Base-by-base conservation (phyloP, 2,797 vertebrate species). In the Cirrhinus molitorella region DNA sequence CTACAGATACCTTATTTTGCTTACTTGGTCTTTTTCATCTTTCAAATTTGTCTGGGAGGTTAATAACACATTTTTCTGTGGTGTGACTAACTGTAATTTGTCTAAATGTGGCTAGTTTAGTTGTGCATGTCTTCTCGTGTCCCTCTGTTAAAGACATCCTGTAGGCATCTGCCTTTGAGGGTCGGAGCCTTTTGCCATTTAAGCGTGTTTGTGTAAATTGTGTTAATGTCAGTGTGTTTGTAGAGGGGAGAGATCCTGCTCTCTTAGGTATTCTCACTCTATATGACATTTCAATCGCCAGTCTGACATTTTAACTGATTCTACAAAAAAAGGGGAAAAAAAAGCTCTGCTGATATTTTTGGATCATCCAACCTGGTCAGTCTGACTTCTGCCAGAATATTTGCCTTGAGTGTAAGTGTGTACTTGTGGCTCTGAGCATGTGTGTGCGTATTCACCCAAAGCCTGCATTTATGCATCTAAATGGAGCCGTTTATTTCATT, bases 271-370 rank as follows among this genome's bases (percentile, higher is more conserved):
- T 34, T 77, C 77, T 81, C 81, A 53, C 57, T 75, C 59, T 55
- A 79, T 81, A 66, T 88, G 86, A 80, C 86, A 88, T 89, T 89
- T 89, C 81, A 87, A 76, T 82, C 82, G 77, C 53, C 63, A 57
- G 65, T 49, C 55, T 85, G 85, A 85, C 86, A 88, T 86, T 89
- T 85, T 71, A 72, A 80, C 75, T 31, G 66, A 70, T 85, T 88
- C 79, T 79, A 53, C 82, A 77, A 28, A 74, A 61, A 61, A 80
- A 67, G n/a, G n/a, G 28, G 61, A 21, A 37, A 34, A 51, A n/a
- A 75, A 55, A 51, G 7, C 40, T 37, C 59, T 67, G 72, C 57
- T 21, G 37, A 49, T 85, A 87, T 80, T 89, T 88, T 73, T 87
- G 87, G 70, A 77, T 71, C 74, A 47, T 34, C 31, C 66, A 80